Base-by-base conservation (phyloP, 2,113 vertebrate species). In the Oncorhynchus tshawytscha region DNA sequence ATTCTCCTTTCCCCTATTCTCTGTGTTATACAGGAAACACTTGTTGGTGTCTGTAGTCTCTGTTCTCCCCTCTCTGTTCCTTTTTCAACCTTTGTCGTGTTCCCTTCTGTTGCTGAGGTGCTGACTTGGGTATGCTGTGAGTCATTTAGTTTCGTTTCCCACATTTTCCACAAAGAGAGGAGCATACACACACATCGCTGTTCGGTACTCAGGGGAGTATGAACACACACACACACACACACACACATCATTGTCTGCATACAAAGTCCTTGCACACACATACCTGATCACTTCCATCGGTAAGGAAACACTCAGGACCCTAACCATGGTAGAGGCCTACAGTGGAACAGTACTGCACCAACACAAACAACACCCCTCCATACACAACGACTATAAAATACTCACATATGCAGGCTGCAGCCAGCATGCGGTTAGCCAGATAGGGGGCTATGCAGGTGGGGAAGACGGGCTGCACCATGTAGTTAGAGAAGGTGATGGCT, bases 401-500 rank as follows among this genome's bases (percentile, higher is more conserved):
- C 96, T 97, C 86, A 97, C 96, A 96, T 88, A 97, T 95, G 75
- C 96, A 96, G 51, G 92, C 92, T 4, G 96, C 96, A 0, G 96
- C 96, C 79, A 97, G 80, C 39, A 97, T 87, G 62, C 96, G 91
- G 81, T 94, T 92, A 5, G 96, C 95, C 70, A 86, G 4, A 73
- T 97, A 96, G 0, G 96, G 95, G 0, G 94, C 92, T 0, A 91
- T 85, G 39, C 96, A 97, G 74, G 92, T 95, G 1, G 95, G 94
- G 87, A 97, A 97, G 83, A 96, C 13, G 8, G 96, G 96, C 84
- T 97, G 96, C 84, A 97, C 87, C 93, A 96, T 92, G 92, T 97
- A 97, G 94, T 96, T 97, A 89, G 96, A 96, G 88, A 97, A 96
- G 3, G 96, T 97, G 88, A 97, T 96, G 81, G 96, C 96, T 1